Evolutionary conservation across 2,888 invertebrate species (phyloP), one percentile per base, ranked within the genome.

Genomic region (Mythimna vitellina): DNA sequence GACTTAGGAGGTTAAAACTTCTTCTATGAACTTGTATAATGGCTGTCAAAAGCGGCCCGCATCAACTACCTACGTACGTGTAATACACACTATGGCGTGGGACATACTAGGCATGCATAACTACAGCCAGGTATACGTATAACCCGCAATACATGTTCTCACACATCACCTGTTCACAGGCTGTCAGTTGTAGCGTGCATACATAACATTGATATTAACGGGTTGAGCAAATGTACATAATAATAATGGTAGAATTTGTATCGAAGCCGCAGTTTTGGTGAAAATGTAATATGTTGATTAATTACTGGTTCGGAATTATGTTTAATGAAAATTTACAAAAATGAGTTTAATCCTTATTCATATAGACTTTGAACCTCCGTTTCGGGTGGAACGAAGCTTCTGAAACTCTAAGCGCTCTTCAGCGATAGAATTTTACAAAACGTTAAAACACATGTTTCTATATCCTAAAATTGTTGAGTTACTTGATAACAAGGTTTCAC

Each of bases 91-190:
- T 67, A 70, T 78, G 61, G 65, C 51, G 51, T 54, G 70, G 61
- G 51, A 66, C 65, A 62, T 25, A 56, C 65, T 29, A 69, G 35
- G 51, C 42, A 54, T n/a, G 51, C 35, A 54, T 53, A 57, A 4
- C 9, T 32, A 69, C 6, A 22, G 54, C 14, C 22, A 60, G 60
- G 14, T 60, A 25, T 80, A 35, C 63, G 58, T 60, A 42, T 58
- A 38, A 25, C 58, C 51, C 73, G 62, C 73, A 63, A 66, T 82
- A 78, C 79, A 57, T 66, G 83, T 68, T 78, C 78, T 82, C 78
- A 65, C 80, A 66, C 83, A 73, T 80, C 80, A 80, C 80, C 80
- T 80, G 79, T 65, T 65, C 83, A 51, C 46, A 58, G 62, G 32
- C 22, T 56, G 78, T 71, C 79, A 62, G 72, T 32, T 17, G 49